Evolutionary conservation across 2,888 invertebrate species (phyloP), one percentile per base, ranked within the genome.

Genomic region (Biston betularia): DNA sequence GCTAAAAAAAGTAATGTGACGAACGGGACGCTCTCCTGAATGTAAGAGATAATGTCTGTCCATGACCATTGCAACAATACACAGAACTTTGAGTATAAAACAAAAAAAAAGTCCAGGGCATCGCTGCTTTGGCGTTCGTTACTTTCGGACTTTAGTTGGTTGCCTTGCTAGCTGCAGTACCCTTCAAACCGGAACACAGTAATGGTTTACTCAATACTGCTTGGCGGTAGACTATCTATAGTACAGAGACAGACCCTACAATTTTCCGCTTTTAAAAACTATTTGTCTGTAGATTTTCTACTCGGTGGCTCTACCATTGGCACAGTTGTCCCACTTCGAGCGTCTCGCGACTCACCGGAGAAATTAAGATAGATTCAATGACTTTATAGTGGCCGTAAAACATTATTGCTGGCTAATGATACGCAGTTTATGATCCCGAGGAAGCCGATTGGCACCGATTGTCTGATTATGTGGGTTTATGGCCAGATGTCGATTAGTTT

Each of bases 281-380:
- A 12, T 33, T 12, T 9, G 0, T 54, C 42, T 54, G 54, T 33
- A 7, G 0, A 54, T 54, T 6, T 33, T 42, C 8, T 54, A 12
- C 42, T 54, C 54, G 5, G 5, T 6, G 54, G 3, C 42, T 12
- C n/a, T 44, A 44, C 42, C 14, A 54, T 54, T n/a, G 42, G 54
- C 54, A 11, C 62, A 45, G 64, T 69, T 64, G 72, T 62, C 68
- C 72, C 56, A 72, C 70, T 66, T 72, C 42, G 40, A 40, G 14
- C 49, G 52, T 46, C 44, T 53, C 55, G 66, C 44, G 60, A 50
- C 57, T 57, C 50, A 44, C 10, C 65, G 53, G 65, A 48, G 68
- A 68, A 66, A 68, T 71, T 60, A 60, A 68, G 63, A 63, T 53
- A 58, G 54, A 64, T 68, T 63, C 62, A 62, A 65, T 67, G 62